Base-by-base conservation (phyloP, 2,797 vertebrate species). In the Cercopithecus diana region DNA sequence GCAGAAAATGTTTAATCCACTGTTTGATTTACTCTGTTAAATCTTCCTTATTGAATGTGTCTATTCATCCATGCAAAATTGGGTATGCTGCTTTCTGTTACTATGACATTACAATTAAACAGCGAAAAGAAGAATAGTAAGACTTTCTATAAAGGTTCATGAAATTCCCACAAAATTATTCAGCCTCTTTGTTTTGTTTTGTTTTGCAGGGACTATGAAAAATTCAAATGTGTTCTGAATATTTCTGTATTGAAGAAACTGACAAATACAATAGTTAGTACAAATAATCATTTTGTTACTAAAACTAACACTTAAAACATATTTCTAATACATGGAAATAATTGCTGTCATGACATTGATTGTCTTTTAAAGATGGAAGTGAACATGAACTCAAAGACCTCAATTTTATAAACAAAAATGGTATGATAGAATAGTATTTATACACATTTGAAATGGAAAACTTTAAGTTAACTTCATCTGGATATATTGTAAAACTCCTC, bases 1-100 rank as follows among this genome's bases (percentile, higher is more conserved):
- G 98, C 98, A 98, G 98, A 99, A 99, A 99, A 99, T 98, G 97
- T 99, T 98, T 98, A 99, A 99, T 99, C 98, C 98, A 98, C 96
- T 98, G 97, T 99, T 99, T 99, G 98, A 98, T 99, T 99, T 99
- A 98, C 98, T 99, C 98, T 98, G 98, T 98, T 99, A 98, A 99
- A 98, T 99, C 98, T 99, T 98, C 98, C 98, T 99, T 98, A 98
- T 98, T 99, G 98, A 99, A 99, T 98, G 98, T 96, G 98, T 75
- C 98, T 98, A 99, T 99, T 98, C 98, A 98, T 98, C 98, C 98
- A 93, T 98, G 98, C 87, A 98, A 98, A 99, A 99, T 98, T 98
- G 95, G 98, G 98, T 98, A 98, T 98, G 98, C 97, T 99, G 97
- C 97, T 98, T 98, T 99, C 98, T 98, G 98, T 98, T 98, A 98